Percentiles rank a stretch among this genome's conserved stretches.
phyloP scores from a whole-genome alignment of 92 coral and sea anemone genomes.

The Palythoa grandis region DNA sequence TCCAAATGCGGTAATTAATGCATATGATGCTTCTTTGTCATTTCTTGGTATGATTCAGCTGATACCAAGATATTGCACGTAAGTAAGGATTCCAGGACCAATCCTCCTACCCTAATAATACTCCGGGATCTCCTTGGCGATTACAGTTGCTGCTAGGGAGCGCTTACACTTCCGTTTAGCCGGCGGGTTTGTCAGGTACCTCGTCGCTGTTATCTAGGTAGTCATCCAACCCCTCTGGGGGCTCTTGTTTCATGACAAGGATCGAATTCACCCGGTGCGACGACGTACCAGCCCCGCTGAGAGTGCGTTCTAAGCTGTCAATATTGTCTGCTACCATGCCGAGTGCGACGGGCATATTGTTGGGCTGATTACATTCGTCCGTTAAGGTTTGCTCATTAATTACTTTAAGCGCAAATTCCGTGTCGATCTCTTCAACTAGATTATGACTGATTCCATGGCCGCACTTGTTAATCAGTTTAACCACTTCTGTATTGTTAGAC shows the following conservation, averaged over 20 bases:
- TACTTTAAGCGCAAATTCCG: constrained; percentile 51
- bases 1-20: constrained; percentile 73
- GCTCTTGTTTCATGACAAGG: constrained; percentile 49
- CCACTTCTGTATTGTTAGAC: constrained; percentile 53
- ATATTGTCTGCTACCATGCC: constrained; percentile 46
- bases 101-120: constrained; percentile 72
- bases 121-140: constrained; percentile 68
- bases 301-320: constrained; percentile 44
- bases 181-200: constrained; percentile 52
- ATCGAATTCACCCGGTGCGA: constrained; percentile 51
- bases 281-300: constrained; percentile 54
- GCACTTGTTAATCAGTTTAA: constrained; percentile 48
- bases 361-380: constrained; percentile 37
- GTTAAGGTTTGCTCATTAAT: constrained; percentile 46
- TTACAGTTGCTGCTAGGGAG: constrained; percentile 61
- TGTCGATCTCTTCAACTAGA: constrained; percentile 51
- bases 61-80: constrained; percentile 59
- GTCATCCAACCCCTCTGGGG: constrained; percentile 25
- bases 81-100: constrained; percentile 67
- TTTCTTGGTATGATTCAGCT: constrained; percentile 56
- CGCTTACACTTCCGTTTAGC: constrained; percentile 32
- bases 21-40: constrained; percentile 49
- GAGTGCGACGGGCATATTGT: constrained; percentile 37
- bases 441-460: constrained; percentile 52
- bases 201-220: constrained; percentile 34